Percentiles rank a stretch among this genome's conserved stretches.
phyloP scores from a whole-genome alignment of 2,797 vertebrate species.

The Brachymystax lenok region DNA sequence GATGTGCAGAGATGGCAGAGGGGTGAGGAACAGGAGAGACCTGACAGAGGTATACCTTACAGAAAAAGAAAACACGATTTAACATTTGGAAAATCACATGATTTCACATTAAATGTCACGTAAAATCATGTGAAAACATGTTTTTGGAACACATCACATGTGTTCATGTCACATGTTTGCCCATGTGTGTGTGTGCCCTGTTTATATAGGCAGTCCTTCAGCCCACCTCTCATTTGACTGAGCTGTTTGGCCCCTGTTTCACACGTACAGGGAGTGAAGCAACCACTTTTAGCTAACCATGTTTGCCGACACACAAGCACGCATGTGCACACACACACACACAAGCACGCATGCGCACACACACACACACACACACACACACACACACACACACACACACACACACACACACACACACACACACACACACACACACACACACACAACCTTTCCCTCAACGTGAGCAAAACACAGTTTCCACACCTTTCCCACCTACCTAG shows the following conservation, averaged over 20 bases:
- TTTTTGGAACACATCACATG: no score
- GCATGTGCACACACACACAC: slow-evolving; percentile 10
- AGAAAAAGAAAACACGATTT: background rate
- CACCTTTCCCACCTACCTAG: slow-evolving; percentile 28
- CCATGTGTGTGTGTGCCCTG: slow-evolving; percentile 7
- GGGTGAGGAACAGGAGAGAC: slow-evolving; percentile 60
- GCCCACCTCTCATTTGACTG: no score
- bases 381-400: slow-evolving; percentile 41
- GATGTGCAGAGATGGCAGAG: slow-evolving; percentile 56
- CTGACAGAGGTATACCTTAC: slow-evolving; percentile 57
- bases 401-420: slow-evolving; percentile 22
- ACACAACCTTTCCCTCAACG: no score
- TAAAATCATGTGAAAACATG: no score
- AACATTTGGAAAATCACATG: background rate
- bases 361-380: slow-evolving; percentile 41
- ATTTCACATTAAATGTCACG: no score
- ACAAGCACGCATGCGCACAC: no score
- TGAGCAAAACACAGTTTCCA: no score
- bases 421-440: slow-evolving; percentile 38
- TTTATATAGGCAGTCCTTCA: background rate
- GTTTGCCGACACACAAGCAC: slow-evolving; percentile 9
- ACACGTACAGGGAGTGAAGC: slow-evolving; percentile 2
- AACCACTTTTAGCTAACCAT: no score
- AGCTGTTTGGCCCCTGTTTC: no score
- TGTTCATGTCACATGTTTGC: background rate